These are phyloP conservation scores for Verasper variegatus DNA, from an alignment of 2,113 vertebrate species.

Conservation along the genomic window DNA sequence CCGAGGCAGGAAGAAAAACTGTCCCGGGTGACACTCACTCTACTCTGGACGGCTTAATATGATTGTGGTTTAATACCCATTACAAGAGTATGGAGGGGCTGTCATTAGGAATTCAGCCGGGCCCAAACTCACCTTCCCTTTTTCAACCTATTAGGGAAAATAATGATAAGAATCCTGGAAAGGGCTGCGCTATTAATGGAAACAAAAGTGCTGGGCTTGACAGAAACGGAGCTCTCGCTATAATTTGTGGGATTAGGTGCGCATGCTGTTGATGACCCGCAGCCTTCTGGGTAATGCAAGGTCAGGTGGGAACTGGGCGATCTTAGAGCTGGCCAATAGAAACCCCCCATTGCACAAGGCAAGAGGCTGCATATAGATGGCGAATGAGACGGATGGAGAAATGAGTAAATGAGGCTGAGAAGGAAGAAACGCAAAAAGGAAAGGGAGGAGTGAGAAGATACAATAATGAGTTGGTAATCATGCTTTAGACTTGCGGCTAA, in stretches of 20 bases:
- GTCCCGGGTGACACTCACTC: neutral
- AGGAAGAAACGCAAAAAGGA: neutral
- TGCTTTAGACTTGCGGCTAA: too few species aligned
- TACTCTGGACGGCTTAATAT: neutral
- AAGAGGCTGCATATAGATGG: neutral
- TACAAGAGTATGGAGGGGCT: constrained; percentile 28
- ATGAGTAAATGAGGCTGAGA: neutral
- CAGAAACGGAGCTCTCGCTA: neutral
- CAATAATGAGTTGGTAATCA: neutral
- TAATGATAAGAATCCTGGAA: constrained; percentile 54
- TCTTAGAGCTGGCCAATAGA: constrained; percentile 1
- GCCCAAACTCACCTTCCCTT: constrained; percentile 36
- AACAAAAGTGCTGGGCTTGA: neutral
- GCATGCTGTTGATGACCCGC: constrained; percentile 22
- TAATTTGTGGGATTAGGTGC: constrained; percentile 46
- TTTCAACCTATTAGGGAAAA: constrained; percentile 35
- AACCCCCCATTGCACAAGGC: constrained; percentile 24
- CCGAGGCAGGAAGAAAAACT: neutral
- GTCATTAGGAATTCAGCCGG: constrained; percentile 36
- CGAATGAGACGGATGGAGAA: neutral
- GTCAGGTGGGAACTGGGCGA: constrained; percentile 40
- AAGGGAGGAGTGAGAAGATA: neutral
- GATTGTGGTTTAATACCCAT: constrained; percentile 64
- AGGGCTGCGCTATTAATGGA: constrained; percentile 37
- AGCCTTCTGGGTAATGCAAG: constrained; percentile 52